Evolutionary conservation across 2,888 invertebrate species (phyloP), one percentile per base, ranked within the genome.

Genomic region (Orchestes rusci): DNA sequence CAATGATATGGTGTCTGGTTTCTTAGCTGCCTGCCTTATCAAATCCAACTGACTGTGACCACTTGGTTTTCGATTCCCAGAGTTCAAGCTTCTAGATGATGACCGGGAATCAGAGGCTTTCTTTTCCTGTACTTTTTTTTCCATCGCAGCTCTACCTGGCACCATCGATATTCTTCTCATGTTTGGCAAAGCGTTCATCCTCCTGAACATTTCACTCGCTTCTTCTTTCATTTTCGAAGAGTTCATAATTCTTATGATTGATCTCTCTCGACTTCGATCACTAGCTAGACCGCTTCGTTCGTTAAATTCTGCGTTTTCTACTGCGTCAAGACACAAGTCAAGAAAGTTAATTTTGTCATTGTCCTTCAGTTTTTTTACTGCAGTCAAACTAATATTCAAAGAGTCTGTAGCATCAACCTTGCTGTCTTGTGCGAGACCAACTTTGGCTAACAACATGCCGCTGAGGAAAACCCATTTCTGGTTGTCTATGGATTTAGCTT

Each of bases 321-420:
- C 27, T 4, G 47, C 39, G 3, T 41, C 38, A n/a, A 43, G 10
- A 47, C 44, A 48, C 48, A 54, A 56, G 7, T 58, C 48, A 28
- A 68, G 48, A 43, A 62, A 66, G 20, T 68, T 62, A 1, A 57
- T 39, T 20, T 73, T 55, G 27, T 56, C 59, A 13, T 58, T 50
- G 45, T 71, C 62, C 2, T 60, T 56, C 16, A 73, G 54, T 29
- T 59, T 57, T 16, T 56, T 59, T 0, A 71, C 66, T 5, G 61
- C 51, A 13, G 62, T 56, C 10, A 60, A 50, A 1, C 62, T 61
- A n/a, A 56, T 53, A 2, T 53, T 47, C 5, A 65, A 46, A 43
- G 66, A 68, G 8, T 63, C 65, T 39, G 63, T 67, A 1, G 74
- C 73, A 47, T 74, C 73, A 49, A 68, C 71, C 27, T 67, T 66